Evolutionary conservation across 1,140 invertebrate genomes (phyloP), one percentile per base, ranked within the genome.

Genomic region (Chlorops oryzae): DNA sequence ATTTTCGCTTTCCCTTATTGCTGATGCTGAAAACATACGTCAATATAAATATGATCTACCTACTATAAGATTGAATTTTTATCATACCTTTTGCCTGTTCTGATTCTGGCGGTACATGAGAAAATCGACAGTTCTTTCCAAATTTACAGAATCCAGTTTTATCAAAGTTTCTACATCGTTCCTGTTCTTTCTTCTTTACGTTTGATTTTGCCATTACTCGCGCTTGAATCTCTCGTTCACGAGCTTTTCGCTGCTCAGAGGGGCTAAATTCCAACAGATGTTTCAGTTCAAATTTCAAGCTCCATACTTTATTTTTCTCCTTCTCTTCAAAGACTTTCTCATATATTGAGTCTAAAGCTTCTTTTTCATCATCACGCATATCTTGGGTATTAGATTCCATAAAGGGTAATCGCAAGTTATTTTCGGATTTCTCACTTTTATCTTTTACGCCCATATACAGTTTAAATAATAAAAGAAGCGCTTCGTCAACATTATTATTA

Each of bases 291-390:
- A 87, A 67, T 55, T 77, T 79, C 0, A 87, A 64, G 52, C 74
- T 77, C 85, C 85, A 88, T 25, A 86, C 74, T 52, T 74, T 67
- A 62, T 81, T 80, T 32, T 69, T 64, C 34, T 86, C 80, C 63
- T 82, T 84, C 54, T 84, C 80, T 62, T 74, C 72, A 66, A 85
- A 87, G 21, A 73, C 74, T 44, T 75, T 70, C 46, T 84, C 84
- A 65, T 86, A 88, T 52, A 88, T 88, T 32, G 85, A 86, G 66
- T 85, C 77, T 25, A 88, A 66, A 2, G 82, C 83, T 56, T 79
- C 78, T 68, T 82, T 84, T 67, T 88, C 86, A 47, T 87, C 84
- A 6, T 61, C 65, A 54, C 79, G 78, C 73, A 80, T 80, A 60
- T 84, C 80, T 17, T 80, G 47, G 28, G 86, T 59, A 57, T 84